Evolutionary conservation across 2,888 invertebrate genomes (phyloP), one percentile per base, ranked within the genome.

Genomic region (Drosophila birchii): DNA sequence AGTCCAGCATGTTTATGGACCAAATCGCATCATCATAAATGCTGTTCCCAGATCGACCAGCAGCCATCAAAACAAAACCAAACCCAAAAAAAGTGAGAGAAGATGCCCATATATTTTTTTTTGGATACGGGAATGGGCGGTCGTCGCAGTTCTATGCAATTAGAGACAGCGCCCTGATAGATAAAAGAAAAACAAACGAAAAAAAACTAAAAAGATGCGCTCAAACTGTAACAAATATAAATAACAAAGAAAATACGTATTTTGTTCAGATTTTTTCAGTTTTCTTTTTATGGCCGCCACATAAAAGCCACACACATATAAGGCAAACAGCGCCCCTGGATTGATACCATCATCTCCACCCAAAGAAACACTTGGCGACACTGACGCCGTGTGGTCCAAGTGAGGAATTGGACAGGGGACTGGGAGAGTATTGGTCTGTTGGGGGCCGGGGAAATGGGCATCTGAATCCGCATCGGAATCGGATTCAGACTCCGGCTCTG

Each of bases 241-340:
- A 63, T 44, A 64, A 75, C 59, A 57, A 76, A 71, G 72, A 45
- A 57, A 59, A 75, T 79, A 66, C 69, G 69, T 68, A 73, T 77
- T 79, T 82, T 69, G 54, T 86, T 78, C 54, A 64, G 57, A 56
- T 72, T 71, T 51, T 70, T 44, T 62, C 63, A 41, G 44, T 53
- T 51, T 43, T 70, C 78, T 78, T 81, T 86, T 86, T 86, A 86
- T 88, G 76, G 60, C 36, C 32, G 18, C 59, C 61, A 81, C 81
- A 88, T 84, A 84, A 88, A 84, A 86, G 71, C 83, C 89, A 84
- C 83, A 84, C 89, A 84, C 77, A 76, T 36, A 26, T 29, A 66
- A 58, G 32, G 41, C 68, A 47, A 61, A 49, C 78, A 78, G 71
- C 59, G 45, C 51, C 51, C 60, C 54, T 63, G 75, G 73, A 41